A percentile compares a stretch with the other conserved stretches of the same genome.
phyloP scores from a whole-genome alignment of 2,888 invertebrate species.

The Heliconius hortense region DNA sequence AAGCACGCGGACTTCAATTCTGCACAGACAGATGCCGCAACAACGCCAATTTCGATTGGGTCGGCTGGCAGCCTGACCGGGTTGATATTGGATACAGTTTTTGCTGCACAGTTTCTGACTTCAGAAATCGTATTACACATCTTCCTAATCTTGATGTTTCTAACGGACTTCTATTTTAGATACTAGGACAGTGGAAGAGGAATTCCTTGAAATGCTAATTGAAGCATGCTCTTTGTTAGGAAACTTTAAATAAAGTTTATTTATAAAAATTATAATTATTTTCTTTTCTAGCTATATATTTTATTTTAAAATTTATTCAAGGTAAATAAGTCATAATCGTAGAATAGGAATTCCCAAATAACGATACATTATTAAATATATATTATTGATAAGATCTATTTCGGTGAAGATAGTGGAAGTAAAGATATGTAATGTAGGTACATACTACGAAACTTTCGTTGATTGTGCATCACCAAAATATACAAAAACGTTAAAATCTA shows the following conservation, averaged over 20 bases:
- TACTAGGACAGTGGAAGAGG: too few species aligned
- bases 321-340: background rate
- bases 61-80: constrained; percentile 78
- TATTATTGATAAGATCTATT: background rate
- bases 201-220: too few species aligned
- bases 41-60: constrained; percentile 82
- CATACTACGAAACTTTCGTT: background rate
- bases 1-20: constrained; percentile 67
- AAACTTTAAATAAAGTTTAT: background rate
- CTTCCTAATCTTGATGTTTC: constrained; percentile 61
- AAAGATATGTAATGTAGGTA: background rate
- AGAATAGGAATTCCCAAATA: constrained; percentile 5
- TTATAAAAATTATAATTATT: background rate
- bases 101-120: constrained; percentile 83
- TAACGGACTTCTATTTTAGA: constrained; percentile 13
- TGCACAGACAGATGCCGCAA: constrained; percentile 79
- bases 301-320: constrained; percentile 1
- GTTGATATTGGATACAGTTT: constrained; percentile 82
- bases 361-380: background rate
- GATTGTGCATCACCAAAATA: background rate
- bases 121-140: constrained; percentile 75
- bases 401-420: background rate
- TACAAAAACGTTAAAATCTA: background rate
- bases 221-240: too few species aligned
- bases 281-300: background rate